Conservation (phyloP, 2,113 vertebrate genomes). For the Dicerorhinus sumatrensis region DNA sequence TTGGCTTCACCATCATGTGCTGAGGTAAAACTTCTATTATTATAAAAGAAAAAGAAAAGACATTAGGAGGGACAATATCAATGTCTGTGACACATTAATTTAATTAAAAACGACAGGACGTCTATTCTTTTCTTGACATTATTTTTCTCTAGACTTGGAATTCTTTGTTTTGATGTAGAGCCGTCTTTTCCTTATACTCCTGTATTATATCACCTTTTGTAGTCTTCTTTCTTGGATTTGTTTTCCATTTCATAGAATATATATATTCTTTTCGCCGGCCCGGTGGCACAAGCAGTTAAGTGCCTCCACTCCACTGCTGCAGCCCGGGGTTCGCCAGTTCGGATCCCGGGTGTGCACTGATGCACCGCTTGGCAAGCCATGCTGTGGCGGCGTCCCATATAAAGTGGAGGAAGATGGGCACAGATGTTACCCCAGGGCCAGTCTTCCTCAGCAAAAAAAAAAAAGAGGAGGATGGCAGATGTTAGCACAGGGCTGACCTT, state of each 20-base stretch:
- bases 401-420: no score
- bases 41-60: neutral
- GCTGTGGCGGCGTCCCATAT: no score
- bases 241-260: neutral
- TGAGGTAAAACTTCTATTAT: neutral
- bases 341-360: no score
- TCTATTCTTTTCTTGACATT: neutral
- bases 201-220: neutral
- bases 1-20: neutral
- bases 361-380: no score
- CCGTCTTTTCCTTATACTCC: neutral
- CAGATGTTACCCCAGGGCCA: no score
- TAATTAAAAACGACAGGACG: neutral
- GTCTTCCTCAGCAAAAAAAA: no score
- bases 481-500: no score
- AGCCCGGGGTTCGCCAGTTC: no score
- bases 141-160: neutral
- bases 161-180: neutral
- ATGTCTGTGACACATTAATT: neutral
- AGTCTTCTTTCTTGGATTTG: neutral
- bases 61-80: neutral
- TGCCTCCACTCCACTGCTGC: no score
- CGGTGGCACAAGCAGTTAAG: no score
- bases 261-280: neutral
- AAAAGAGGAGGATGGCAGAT: no score